Evolutionary conservation across 92 coral and sea anemone genomes (phyloP).

Genomic region (Siderastrea siderea): DNA sequence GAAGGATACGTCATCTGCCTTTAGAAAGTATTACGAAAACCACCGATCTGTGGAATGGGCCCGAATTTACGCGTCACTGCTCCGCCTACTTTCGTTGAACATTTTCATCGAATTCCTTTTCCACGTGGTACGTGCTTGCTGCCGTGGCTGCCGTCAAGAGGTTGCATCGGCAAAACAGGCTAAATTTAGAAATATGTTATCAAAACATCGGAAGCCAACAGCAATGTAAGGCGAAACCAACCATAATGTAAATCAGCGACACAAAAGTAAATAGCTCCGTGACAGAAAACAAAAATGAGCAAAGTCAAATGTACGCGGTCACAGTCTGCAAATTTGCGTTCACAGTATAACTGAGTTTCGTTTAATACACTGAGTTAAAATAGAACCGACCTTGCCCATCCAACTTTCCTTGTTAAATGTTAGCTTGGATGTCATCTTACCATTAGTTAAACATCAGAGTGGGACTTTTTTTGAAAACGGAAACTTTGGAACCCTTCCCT

Average conservation of each 20-base stretch:
- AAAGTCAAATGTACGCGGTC: neutral
- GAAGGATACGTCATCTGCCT: too few relatives aligned
- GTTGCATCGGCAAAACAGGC: neutral
- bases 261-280: neutral
- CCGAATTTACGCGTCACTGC: constrained; percentile 37
- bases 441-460: too few relatives aligned
- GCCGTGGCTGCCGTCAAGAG: too few relatives aligned
- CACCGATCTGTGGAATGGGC: constrained; percentile 39
- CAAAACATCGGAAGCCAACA: neutral
- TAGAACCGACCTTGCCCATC: too few relatives aligned
- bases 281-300: neutral
- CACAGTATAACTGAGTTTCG: too few relatives aligned
- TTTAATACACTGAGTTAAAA: too few relatives aligned
- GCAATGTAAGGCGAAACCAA: neutral
- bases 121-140: neutral
- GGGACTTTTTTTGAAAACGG: too few relatives aligned
- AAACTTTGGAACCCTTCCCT: too few relatives aligned
- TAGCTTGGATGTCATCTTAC: too few relatives aligned
- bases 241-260: neutral
- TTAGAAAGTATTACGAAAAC: constrained; percentile 12
- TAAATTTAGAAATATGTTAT: neutral
- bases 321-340: too few relatives aligned
- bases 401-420: too few relatives aligned
- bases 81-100: constrained; percentile 32
- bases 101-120: neutral